Conservation (phyloP, 1,140 invertebrate species). For the Zaprionus tsacasi region DNA sequence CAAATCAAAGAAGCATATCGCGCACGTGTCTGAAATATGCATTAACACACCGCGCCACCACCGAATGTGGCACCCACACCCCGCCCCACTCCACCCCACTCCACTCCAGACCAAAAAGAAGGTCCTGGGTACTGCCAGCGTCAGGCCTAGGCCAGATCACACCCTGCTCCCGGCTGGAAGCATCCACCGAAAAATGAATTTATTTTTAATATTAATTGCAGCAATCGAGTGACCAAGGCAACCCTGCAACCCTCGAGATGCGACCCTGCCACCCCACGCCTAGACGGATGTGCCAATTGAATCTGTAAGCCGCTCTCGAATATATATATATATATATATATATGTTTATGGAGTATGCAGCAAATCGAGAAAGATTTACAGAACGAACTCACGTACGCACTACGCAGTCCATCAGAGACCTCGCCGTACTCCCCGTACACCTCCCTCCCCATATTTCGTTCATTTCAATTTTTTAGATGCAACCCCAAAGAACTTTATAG, state of each 20-base stretch:
- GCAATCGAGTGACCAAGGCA: constrained; percentile 77
- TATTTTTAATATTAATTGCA: constrained; percentile 82
- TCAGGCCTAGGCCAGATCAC: constrained; percentile 34
- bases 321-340: neutral
- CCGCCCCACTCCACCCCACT: constrained; percentile 31
- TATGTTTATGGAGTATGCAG: neutral
- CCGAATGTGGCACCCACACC: constrained; percentile 36
- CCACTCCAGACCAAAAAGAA: neutral
- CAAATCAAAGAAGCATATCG: constrained; percentile 79
- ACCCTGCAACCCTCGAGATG: constrained; percentile 62
- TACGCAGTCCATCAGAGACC: neutral
- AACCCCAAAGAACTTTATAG: neutral
- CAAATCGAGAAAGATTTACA: neutral
- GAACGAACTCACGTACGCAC: neutral
- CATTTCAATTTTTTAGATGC: neutral
- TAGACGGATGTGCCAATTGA: constrained; percentile 74
- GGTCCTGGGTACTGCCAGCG: constrained; percentile 8
- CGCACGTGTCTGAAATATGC: constrained; percentile 81
- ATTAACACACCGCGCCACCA: constrained; percentile 71
- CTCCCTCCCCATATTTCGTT: neutral
- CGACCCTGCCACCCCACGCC: neutral
- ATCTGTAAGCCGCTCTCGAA: constrained; percentile 49
- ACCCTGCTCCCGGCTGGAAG: constrained; percentile 31
- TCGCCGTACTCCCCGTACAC: neutral
- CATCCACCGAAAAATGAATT: constrained; percentile 61